Percentiles rank a stretch among this genome's conserved stretches.
Conservation (phyloP, 2,797 vertebrate species). For the Emydoidea blandingii region DNA sequence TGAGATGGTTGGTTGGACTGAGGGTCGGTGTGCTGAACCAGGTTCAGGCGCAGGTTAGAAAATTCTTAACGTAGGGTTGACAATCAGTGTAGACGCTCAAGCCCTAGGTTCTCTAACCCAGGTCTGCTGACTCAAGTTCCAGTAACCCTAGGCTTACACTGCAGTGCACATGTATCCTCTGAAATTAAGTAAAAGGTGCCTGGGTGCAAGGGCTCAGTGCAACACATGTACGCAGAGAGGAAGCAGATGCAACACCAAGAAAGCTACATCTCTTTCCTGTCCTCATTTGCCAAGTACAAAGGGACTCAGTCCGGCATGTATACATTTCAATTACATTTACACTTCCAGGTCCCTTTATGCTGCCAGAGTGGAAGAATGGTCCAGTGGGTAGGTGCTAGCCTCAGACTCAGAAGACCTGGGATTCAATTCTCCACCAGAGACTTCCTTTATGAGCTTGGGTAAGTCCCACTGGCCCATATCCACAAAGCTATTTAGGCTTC, state of each 20-base stretch:
- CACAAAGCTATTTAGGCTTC: too few species aligned
- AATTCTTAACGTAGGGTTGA: too few species aligned
- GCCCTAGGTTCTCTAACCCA: too few species aligned
- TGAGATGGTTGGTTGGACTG: too few species aligned
- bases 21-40: too few species aligned
- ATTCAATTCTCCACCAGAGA: neutral
- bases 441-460: neutral
- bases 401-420: neutral
- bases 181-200: neutral
- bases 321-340: neutral
- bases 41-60: too few species aligned
- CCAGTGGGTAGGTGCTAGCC: neutral
- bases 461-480: neutral
- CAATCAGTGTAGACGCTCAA: too few species aligned
- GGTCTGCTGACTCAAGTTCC: too few species aligned
- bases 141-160: too few species aligned
- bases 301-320: fast-evolving
- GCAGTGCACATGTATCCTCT: too few species aligned
- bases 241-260: constrained; percentile 41
- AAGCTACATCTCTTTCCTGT: neutral
- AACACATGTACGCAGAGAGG: neutral
- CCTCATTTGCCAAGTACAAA: neutral
- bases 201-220: neutral
- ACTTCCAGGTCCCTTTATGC: neutral
- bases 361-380: neutral